Conservation (phyloP, 2,797 vertebrate species). For the Helarctos malayanus region DNA sequence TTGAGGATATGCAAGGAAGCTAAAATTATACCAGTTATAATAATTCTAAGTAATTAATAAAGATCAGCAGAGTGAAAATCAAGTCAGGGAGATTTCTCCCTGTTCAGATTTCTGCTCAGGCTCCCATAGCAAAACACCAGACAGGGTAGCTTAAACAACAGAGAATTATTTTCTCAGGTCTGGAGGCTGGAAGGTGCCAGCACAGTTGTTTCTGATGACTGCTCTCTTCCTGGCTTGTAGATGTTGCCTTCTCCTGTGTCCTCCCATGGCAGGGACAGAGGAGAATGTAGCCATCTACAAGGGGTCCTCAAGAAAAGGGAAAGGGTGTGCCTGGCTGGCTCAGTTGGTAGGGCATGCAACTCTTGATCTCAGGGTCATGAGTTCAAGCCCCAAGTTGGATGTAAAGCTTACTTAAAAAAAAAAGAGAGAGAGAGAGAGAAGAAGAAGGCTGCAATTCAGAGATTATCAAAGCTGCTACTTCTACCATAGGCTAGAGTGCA, state of each 20-base stretch:
- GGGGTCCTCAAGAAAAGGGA: neutral
- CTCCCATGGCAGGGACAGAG: neutral
- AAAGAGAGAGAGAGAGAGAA: neutral
- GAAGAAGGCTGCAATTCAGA: too few relatives aligned
- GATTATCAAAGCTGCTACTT: neutral
- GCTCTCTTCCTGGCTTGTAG: neutral
- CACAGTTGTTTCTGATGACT: neutral
- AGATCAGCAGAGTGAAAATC: neutral
- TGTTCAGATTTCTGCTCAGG: too few relatives aligned
- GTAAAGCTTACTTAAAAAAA: neutral
- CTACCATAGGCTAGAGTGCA: neutral
- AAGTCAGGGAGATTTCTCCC: neutral
- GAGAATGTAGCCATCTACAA: neutral
- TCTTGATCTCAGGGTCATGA: neutral
- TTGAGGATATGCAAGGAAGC: neutral
- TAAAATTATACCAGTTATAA: neutral
- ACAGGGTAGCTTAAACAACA: neutral
- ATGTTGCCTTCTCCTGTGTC: neutral
- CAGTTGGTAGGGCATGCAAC: neutral
- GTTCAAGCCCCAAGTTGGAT: neutral
- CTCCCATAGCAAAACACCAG: neutral
- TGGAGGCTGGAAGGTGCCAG: neutral
- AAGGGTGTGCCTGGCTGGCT: neutral
- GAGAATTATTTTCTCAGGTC: neutral
- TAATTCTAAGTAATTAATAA: neutral